A percentile compares a stretch with the other conserved stretches of the same genome.
Evolutionary conservation across 2,113 vertebrate species (phyloP).

Genomic region (Labeo catla): DNA sequence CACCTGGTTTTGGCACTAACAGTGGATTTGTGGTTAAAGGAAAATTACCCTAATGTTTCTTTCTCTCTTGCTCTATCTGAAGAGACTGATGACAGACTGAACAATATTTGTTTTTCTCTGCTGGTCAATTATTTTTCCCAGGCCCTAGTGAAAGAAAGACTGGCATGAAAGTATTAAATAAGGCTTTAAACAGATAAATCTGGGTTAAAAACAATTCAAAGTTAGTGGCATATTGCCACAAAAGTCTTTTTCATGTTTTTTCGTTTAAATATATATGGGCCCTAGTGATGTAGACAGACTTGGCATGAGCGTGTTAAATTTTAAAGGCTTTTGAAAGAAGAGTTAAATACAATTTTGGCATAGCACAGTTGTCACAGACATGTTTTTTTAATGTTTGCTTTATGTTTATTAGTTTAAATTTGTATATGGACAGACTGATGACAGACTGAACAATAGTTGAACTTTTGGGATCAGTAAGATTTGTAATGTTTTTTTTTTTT

Average conservation of each 20-base stretch:
- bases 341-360: not conserved
- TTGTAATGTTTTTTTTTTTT: too few species aligned
- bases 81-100: slow-evolving; percentile 18
- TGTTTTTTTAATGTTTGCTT: not conserved
- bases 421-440: not conserved
- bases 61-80: not conserved
- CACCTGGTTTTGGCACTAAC: not conserved
- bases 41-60: not conserved
- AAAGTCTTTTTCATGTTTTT: too few species aligned
- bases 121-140: not conserved
- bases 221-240: too few species aligned
- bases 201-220: not conserved
- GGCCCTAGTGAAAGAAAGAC: not conserved
- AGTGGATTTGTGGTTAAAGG: not conserved
- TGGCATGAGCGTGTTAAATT: not conserved
- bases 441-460: not conserved
- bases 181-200: not conserved
- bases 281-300: not conserved
- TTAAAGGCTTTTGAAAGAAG: not conserved
- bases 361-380: too few species aligned
- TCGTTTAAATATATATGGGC: too few species aligned
- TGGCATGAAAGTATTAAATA: not conserved
- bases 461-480: too few species aligned
- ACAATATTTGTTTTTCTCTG: slow-evolving; percentile 24
- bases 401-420: not conserved